Percentiles rank a stretch among this genome's conserved stretches.
These are phyloP conservation scores for Amblyteles armatorius DNA, from an alignment of 2,888 invertebrate species.

Conservation along the genomic window DNA sequence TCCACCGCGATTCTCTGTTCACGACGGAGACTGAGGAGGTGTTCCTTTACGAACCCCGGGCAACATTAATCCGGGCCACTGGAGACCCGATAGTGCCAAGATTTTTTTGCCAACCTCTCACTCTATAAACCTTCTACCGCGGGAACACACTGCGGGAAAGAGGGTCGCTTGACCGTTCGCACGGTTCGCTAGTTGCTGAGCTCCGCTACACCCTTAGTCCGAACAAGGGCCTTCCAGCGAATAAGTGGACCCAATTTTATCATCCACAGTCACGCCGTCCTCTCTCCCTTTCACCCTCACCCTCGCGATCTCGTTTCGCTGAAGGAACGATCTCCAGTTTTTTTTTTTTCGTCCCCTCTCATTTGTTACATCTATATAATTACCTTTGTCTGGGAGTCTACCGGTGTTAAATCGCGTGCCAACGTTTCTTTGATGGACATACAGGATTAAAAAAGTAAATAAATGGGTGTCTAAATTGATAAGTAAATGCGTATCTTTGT, in stretches of 20 bases:
- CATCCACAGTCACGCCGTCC: constrained; percentile 57
- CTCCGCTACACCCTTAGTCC: constrained; percentile 53
- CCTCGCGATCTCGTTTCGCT: constrained; percentile 19
- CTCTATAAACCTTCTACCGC: constrained; percentile 27
- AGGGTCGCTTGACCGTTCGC: constrained; percentile 52
- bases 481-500: no score
- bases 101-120: constrained; percentile 66
- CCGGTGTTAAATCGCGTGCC: not conserved
- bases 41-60: constrained; percentile 46
- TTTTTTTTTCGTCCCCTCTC: not conserved
- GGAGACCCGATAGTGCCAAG: constrained; percentile 68
- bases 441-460: no score
- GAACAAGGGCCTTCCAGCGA: constrained; percentile 56
- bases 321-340: not conserved
- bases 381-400: not conserved
- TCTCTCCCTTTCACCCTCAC: constrained; percentile 38
- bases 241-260: constrained; percentile 65
- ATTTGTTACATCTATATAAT: constrained; percentile 1
- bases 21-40: constrained; percentile 57
- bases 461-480: no score
- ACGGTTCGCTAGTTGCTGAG: constrained; percentile 49
- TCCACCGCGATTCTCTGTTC: constrained; percentile 45
- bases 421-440: not conserved
- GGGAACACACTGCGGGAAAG: constrained; percentile 36
- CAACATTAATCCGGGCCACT: constrained; percentile 69